These are phyloP conservation scores for Gymnodraco acuticeps DNA, from an alignment of 2,797 vertebrate genomes.

Conservation along the genomic window DNA sequence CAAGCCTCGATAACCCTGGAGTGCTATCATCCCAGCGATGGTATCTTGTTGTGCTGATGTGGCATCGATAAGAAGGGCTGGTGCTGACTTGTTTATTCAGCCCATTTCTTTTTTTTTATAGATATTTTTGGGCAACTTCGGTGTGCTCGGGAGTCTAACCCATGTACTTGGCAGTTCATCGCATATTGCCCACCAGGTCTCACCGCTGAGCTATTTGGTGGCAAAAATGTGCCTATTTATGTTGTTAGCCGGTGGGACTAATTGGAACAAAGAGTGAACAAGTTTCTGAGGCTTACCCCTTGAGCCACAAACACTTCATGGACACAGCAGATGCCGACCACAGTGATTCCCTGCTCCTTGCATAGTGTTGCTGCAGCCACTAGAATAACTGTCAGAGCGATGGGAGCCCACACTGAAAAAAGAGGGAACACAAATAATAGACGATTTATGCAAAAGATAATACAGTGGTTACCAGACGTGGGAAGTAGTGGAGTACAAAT, in stretches of 20 bases:
- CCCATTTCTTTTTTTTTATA: no score
- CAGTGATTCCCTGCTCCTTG: constrained; percentile 98
- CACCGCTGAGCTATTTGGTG: no score
- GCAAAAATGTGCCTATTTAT: neutral
- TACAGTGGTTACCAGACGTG: neutral
- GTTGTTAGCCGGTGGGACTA: neutral
- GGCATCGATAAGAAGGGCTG: no score
- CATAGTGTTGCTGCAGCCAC: constrained; percentile 96
- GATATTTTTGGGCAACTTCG: no score
- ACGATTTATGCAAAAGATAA: neutral
- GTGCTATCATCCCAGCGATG: no score
- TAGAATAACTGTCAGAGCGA: constrained; percentile 92
- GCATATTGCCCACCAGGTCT: no score
- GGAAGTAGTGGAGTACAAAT: no score
- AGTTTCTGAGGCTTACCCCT: constrained; percentile 87
- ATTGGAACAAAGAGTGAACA: neutral
- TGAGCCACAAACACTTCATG: constrained; percentile 98
- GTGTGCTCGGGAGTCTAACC: no score
- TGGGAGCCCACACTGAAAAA: constrained; percentile 92
- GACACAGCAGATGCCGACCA: constrained; percentile 97
- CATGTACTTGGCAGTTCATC: no score
- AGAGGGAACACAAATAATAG: neutral
- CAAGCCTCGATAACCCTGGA: no score
- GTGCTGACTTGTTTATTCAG: no score
- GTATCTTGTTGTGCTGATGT: no score